Evolutionary conservation across 2,113 vertebrate genomes (phyloP), one percentile per base, ranked within the genome.

Genomic region (Xiphias gladius): DNA sequence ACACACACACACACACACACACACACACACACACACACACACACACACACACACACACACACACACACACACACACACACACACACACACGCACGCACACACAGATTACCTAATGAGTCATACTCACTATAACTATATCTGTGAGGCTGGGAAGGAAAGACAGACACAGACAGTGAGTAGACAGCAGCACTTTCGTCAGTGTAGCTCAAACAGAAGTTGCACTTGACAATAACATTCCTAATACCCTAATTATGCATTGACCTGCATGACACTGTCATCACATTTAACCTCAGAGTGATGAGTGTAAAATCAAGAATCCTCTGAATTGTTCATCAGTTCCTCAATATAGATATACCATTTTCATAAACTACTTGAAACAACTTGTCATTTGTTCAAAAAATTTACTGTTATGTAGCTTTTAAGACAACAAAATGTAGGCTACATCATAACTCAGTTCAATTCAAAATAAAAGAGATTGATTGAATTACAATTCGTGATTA

Each of bases 21-120:
- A 72, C 35, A 73, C 19, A 54, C 13, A n/a, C n/a, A n/a, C n/a
- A n/a, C n/a, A n/a, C n/a, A n/a, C n/a, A n/a, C n/a, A n/a, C n/a
- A n/a, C n/a, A n/a, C n/a, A n/a, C n/a, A n/a, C n/a, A n/a, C n/a
- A n/a, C n/a, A n/a, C n/a, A n/a, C n/a, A n/a, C n/a, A n/a, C n/a
- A n/a, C n/a, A n/a, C n/a, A n/a, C n/a, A n/a, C n/a, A n/a, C n/a
- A n/a, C n/a, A n/a, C n/a, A 43, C 28, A 71, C 50, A 68, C 13
- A 74, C 28, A 73, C 78, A 70, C 66, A 54, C 24, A 65, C 22
- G 69, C 61, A 66, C 12, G 8, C 30, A 64, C 48, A 61, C 52
- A 78, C 61, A n/a, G n/a, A n/a, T n/a, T 41, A 8, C 13, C 22
- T 24, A 30, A 41, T 82, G 76, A 88, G 77, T 87, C 82, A 88